Evolutionary conservation across 2,113 vertebrate genomes (phyloP), one percentile per base, ranked within the genome.

Genomic region (Oncorhynchus keta): DNA sequence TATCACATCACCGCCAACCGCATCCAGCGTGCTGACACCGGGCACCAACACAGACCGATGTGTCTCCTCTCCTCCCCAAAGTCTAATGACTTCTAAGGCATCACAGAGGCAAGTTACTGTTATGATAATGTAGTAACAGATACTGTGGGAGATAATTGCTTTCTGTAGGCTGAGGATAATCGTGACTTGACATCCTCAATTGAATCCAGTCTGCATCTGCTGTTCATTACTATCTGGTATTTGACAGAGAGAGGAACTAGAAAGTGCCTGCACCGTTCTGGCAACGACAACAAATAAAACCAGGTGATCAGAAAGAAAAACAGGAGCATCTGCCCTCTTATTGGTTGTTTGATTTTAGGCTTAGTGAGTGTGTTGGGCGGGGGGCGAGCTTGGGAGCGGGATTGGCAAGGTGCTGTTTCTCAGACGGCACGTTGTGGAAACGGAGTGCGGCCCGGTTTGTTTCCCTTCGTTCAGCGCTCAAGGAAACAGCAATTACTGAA

Each of bases 401-500:
- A 8, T n/a, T 24, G 61, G 22, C 61, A 64, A 24, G 7, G 22
- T 3, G 61, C n/a, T 20, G 7, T 24, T 4, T 13, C 6, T 22
- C 6, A 1, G 61, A 18, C n/a, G 14, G n/a, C 20, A 70, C 65
- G 55, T 70, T 68, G 75, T 77, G 77, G 80, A 74, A 80, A 28
- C n/a, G 18, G 61, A 22, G 71, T 77, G 26, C 39, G 80, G 80
- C 84, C 81, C 84, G 82, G 18, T 61, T 68, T 35, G 66, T 83
- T 86, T 86, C 81, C 79, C 87, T 90, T 90, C 76, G 90, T 91
- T 89, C 80, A 76, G 79, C 84, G 78, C 84, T 86, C 70, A 83
- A 85, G 83, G 88, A 85, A 90, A 89, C 81, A 81, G 75, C 75
- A 83, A 88, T 90, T 83, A 86, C 77, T 91, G 86, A 90, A 61